Base-by-base conservation (phyloP, 2,888 invertebrate species). In the Acanthosoma haemorrhoidale region DNA sequence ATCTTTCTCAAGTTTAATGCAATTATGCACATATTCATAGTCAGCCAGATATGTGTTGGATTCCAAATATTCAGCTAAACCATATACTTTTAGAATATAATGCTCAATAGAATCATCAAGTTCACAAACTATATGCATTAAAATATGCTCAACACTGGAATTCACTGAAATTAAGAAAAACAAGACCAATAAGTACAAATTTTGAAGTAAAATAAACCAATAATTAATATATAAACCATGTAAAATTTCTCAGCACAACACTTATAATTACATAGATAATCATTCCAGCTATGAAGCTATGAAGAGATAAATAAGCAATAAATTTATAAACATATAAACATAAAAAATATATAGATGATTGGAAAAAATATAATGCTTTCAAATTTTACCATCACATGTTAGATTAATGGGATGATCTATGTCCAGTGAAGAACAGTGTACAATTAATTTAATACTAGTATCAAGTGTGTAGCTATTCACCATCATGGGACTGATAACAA, bases 1-100 rank as follows among this genome's bases (percentile, higher is more conserved):
- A 80, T 96, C 96, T 78, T 90, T 88, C 79, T 96, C 96, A 77
- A 96, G 81, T 78, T 96, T 95, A 70, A 96, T 89, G 79, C 96
- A 96, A 77, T 90, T 89, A 77, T 96, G 94, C 69, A 96, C 90
- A 79, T 96, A 96, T 79, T 94, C 94, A 79, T 96, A 92, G 79
- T 95, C 94, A 72, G 90, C 89, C 34, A 97, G 84, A 11, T 87
- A 85, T 36, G 92, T 91, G 67, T 92, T 90, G 13, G 91, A 88
- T 0, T 90, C 88, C 36, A 97, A 81, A 82, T 95, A 97, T 81
- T 96, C 96, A 67, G 91, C 87, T 70, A 92, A 85, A 16, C 96
- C 95, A 84, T 89, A 88, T 66, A 94, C 92, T 85, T 93, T 82
- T 70, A 87, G 80, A 76, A 89, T 86, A 80, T 86, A 91, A 78